Base-by-base conservation (phyloP, 2,113 vertebrate species). In the Hypomesus transpacificus region DNA sequence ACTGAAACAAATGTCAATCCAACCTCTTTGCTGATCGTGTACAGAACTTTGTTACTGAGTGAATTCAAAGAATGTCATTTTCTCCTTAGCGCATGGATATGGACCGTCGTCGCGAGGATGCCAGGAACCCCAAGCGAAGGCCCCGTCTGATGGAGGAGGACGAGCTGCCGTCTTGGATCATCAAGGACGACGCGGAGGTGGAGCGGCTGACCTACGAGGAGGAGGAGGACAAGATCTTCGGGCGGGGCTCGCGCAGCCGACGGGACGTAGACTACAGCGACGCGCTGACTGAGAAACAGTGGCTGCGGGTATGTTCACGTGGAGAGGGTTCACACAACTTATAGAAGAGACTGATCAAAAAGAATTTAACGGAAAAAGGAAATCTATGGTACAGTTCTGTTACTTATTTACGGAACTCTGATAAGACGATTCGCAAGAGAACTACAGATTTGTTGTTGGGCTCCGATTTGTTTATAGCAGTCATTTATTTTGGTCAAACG, bases 201-300 rank as follows among this genome's bases (percentile, higher is more conserved):
- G 96, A 99, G 76, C 91, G 96, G 18, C 92, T 99, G 28, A 99
- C 97, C 0, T 99, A 95, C 54, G 95, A 97, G 86, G 96, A 98
- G 6, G 97, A 99, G 58, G 95, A 98, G 34, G 96, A 98, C 85
- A 99, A 99, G 79, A 96, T 99, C 88, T 99, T 99, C 2, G 96
- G 96, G 0, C 89, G 97, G 57, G 97, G 97, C 3, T 99, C 97
- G 3, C 95, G 97, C 58, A 92, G 94, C 34, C 94, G 97, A 58
- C 93, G 96, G 54, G 96, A 99, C 53, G 96, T 99, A 75, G 97
- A 99, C 86, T 99, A 99, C 87, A 98, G 96, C 3, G 97, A 99
- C 34, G 92, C 96, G 2, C 93, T 99, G 76, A 99, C 97, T 0
- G 97, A 99, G 87, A 99, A 99, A 72, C 97, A 99, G 77, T 99